Percentiles rank a stretch among this genome's conserved stretches.
Evolutionary conservation across 2,113 vertebrate genomes (phyloP).

Genomic region (Brienomyrus brachyistius): DNA sequence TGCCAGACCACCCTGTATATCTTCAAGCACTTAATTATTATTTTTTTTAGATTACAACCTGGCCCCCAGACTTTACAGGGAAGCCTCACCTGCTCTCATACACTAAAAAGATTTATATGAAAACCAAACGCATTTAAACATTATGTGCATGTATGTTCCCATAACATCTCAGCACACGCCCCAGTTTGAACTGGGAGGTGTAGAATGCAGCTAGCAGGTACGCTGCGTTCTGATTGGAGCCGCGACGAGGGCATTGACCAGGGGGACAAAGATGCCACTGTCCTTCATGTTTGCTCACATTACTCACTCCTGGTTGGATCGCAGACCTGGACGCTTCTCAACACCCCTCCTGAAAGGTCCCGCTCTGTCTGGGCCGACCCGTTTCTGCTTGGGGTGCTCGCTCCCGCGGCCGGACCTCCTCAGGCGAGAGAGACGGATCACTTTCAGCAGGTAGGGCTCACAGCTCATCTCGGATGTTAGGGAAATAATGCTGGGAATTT

Average conservation of each 20-base stretch:
- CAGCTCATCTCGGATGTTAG: background rate
- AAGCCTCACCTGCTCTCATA: background rate
- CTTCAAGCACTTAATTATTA: background rate
- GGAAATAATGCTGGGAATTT: background rate
- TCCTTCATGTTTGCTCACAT: slow-evolving; percentile 9
- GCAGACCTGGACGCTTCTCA: background rate
- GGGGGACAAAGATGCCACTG: slow-evolving; percentile 19
- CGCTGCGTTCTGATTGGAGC: background rate
- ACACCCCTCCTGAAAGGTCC: background rate
- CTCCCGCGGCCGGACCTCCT: background rate
- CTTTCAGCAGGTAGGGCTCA: background rate
- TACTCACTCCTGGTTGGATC: background rate
- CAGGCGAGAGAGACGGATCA: background rate
- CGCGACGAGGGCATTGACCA: background rate
- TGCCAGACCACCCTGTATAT: background rate
- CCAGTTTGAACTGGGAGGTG: background rate
- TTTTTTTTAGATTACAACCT: background rate
- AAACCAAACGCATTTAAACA: background rate
- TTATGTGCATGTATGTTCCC: background rate
- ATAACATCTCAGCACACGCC: background rate
- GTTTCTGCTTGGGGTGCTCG: background rate
- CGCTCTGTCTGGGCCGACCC: background rate
- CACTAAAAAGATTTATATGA: background rate
- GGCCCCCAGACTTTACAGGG: background rate
- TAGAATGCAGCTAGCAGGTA: background rate